Evolutionary conservation across 2,113 vertebrate species (phyloP), one percentile per base, ranked within the genome.

Genomic region (Nerophis ophidion): DNA sequence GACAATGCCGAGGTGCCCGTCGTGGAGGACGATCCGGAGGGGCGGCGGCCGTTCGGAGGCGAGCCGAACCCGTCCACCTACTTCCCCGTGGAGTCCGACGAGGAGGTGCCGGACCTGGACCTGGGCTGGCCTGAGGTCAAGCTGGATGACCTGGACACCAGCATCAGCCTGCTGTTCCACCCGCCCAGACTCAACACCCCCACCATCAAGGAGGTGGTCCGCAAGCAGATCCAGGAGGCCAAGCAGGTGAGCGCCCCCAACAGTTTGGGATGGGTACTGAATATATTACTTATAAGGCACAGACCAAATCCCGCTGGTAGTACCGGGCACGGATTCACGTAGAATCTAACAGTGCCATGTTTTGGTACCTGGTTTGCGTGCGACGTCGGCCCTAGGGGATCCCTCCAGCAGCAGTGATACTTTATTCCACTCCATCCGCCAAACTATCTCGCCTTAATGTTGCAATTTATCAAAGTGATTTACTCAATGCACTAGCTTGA

Each of bases 21-120:
- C 40, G 53, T 76, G 6, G 89, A 89, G 46, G 91, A 76, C 34
- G 4, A 84, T 85, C 12, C 69, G 65, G 2, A 75, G 61, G n/a
- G 80, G 71, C 42, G 61, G 65, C 57, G 17, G 66, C n/a, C 15
- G 49, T 11, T 5, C 3, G 26, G 19, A 8, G 80, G 69, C 1
- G 88, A 89, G 59, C 83, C 84, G 50, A 63, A 69, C 1, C 91
- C 90, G 5, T 98, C 95, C 60, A 95, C 93, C 0, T 98, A 98
- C 68, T 96, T 93, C 90, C 94, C 95, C 0, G 26, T 86, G 5
- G 91, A 94, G 57, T 98, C 95, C 0, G 95, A 98, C 16, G 91
- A 92, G 64, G 93, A 94, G 83, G 91, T 93, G 48, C 95, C 95
- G 9, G 93, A 97, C 72, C 90, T 97, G 68, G 94, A 98, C 45